These are phyloP conservation scores for Tetropium fuscum DNA, from an alignment of 2,888 invertebrate genomes.

Conservation along the genomic window DNA sequence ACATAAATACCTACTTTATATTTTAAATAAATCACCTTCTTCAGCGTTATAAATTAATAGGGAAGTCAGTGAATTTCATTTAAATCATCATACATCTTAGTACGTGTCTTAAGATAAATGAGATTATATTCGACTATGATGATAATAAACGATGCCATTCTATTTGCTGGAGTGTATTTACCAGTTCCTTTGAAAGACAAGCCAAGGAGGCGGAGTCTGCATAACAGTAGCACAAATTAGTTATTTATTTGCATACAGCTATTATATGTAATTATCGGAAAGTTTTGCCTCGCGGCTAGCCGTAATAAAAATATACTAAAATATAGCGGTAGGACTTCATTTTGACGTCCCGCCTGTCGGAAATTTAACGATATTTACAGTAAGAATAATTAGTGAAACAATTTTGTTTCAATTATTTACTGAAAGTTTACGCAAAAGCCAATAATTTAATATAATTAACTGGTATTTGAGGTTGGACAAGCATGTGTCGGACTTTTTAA, in stretches of 20 bases:
- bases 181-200: conserved; percentile 5
- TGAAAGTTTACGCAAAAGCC: neutral
- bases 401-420: neutral
- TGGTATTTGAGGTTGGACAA: no score
- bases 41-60: no score
- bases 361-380: neutral
- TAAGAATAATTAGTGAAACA: neutral
- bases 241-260: conserved; percentile 8
- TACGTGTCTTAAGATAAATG: no score
- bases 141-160: neutral
- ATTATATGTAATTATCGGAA: conserved; percentile 9
- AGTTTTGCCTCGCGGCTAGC: neutral
- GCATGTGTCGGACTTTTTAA: no score
- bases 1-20: no score
- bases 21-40: no score
- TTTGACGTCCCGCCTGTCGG: neutral
- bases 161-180: neutral
- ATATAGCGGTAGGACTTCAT: neutral
- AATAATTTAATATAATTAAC: neutral
- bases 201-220: neutral
- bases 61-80: no score
- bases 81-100: no score
- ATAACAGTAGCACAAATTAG: conserved; percentile 1
- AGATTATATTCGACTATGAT: no score
- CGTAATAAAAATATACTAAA: neutral